Base-by-base conservation (phyloP, 1,140 invertebrate species). In the Kradibia gibbosae region DNA sequence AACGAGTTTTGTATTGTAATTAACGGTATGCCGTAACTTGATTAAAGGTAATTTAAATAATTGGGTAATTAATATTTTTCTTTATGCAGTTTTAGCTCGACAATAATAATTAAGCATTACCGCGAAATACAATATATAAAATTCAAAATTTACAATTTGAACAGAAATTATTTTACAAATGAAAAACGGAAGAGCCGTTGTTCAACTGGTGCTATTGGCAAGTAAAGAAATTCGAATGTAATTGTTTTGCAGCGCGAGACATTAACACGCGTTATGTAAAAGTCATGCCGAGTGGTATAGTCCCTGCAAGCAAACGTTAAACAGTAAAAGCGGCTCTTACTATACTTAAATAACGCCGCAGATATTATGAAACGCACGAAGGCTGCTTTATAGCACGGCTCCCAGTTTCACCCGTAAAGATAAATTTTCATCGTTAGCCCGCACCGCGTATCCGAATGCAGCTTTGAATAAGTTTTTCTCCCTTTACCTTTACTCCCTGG, bases 21-120 rank as follows among this genome's bases (percentile, higher is more conserved):
- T 39, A 67, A n/a, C 62, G 34, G 31, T 62, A 34, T 3, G 28
- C 25, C 60, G 0, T 60, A 60, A 60, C 3, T 65, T 39, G 62
- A 67, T 67, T 67, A 67, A 67, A 39, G 62, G 17, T 28, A 39
- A 67, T 67, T 67, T 67, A 67, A 67, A 67, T 39, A 67, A 67
- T 67, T 67, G 34, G 34, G 20, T 67, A 39, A 67, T 67, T 39
- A 67, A 39, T 22, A 39, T 39, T 67, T 39, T 39, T 65, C 60
- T 36, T 67, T n/a, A n/a, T 34, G 36, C 34, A 36, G 39, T 67
- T 39, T 36, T 31, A n/a, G 34, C 25, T 4, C 10, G 60, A 3
- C n/a, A n/a, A n/a, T 45, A 34, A 62, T 62, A 62, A 62, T 62
- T 62, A 3, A 62, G 34, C 60, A 28, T 17, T 0, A 31, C 3